phyloP scores from a whole-genome alignment of 2,888 invertebrate genomes.

The Philopedon plagiatum region DNA sequence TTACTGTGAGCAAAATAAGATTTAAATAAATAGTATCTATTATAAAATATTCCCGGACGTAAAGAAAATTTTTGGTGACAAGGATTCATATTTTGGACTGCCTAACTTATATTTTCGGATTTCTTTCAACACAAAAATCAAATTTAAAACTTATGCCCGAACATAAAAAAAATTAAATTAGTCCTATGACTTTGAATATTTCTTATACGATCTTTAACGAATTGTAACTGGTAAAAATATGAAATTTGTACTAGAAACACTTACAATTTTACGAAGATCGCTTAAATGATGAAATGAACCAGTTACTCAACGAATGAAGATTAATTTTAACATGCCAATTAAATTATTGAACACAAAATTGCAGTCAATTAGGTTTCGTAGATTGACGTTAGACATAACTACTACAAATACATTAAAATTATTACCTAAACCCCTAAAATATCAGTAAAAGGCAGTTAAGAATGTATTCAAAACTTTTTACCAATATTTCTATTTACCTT shows the following conservation, averaged over 20 bases:
- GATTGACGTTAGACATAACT: slow-evolving; percentile 30
- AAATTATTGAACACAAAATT: slow-evolving; percentile 59
- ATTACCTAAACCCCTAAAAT: slow-evolving; percentile 29
- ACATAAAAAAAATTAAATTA: slow-evolving; percentile 12
- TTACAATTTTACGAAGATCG: slow-evolving; percentile 31
- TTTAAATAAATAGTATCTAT: too few species aligned
- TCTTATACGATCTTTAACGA: neutral
- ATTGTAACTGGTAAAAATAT: slow-evolving; percentile 20
- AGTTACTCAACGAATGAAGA: slow-evolving; percentile 29
- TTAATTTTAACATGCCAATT: slow-evolving; percentile 51
- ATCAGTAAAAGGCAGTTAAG: slow-evolving; percentile 22
- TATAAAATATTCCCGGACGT: too few species aligned
- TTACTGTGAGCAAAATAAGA: too few species aligned
- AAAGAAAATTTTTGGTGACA: too few species aligned
- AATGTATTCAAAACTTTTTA: slow-evolving; percentile 10
- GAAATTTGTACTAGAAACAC: slow-evolving; percentile 36
- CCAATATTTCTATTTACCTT: slow-evolving; percentile 18
- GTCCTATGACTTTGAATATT: slow-evolving; percentile 14
- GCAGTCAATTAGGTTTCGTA: slow-evolving; percentile 53
- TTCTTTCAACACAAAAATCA: too few species aligned
- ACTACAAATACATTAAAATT: slow-evolving; percentile 39
- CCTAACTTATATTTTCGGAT: too few species aligned
- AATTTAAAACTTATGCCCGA: neutral
- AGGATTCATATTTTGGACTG: too few species aligned
- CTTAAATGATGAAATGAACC: slow-evolving; percentile 31